Percentiles rank a stretch among this genome's conserved stretches.
Conservation (phyloP, 2,888 invertebrate genomes). For the Himalopsyche japonica region DNA sequence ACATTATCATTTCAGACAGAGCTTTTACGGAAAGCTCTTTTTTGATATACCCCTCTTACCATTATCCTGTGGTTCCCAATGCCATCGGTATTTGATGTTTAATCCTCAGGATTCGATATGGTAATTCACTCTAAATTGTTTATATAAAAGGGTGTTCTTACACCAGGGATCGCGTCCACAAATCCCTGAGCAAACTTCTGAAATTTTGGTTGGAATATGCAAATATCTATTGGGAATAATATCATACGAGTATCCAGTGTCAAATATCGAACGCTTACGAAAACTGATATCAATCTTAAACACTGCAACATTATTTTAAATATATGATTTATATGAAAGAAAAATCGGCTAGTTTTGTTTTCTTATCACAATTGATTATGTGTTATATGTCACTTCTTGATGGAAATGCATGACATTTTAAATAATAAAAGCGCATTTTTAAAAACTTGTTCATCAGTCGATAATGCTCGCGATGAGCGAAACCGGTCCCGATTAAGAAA, state of each 20-base stretch:
- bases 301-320: no score
- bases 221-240: neutral
- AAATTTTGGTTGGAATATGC: neutral
- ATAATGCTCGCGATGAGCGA: no score
- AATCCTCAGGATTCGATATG: conserved; percentile 37
- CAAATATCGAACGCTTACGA: no score
- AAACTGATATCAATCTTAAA: no score
- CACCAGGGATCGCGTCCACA: neutral
- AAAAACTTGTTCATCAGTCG: no score
- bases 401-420: no score
- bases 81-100: neutral
- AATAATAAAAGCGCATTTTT: no score
- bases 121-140: conserved; percentile 28
- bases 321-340: no score
- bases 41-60: neutral
- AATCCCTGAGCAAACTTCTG: neutral
- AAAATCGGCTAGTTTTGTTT: no score
- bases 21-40: neutral
- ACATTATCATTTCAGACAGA: neutral
- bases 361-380: no score
- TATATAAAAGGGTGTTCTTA: conserved; percentile 2
- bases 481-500: no score
- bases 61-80: conserved; percentile 29
- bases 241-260: neutral
- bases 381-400: no score